Conservation (phyloP, 2,113 vertebrate species). For the rat (Rattus norvegicus) region DNA sequence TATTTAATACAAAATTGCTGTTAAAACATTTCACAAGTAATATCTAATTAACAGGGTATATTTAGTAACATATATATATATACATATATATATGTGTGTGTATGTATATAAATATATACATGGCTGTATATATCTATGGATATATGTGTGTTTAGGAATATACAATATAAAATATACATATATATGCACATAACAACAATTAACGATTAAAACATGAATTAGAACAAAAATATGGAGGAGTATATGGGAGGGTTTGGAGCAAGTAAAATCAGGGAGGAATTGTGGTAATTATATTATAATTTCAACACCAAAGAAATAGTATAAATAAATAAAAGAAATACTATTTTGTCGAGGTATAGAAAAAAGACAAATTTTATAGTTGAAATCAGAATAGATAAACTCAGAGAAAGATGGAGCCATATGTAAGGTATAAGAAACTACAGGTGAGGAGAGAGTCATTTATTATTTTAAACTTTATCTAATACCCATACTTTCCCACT, state of each 20-base stretch:
- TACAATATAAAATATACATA: too few species aligned
- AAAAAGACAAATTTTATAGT: background rate
- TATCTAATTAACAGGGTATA: background rate
- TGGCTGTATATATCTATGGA: too few species aligned
- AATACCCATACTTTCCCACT: background rate
- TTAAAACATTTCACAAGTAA: background rate
- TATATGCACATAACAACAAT: background rate
- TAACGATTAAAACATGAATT: background rate
- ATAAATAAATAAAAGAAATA: background rate
- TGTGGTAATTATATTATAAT: background rate
- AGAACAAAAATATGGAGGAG: background rate
- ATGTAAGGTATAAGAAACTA: background rate
- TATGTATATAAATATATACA: too few species aligned
- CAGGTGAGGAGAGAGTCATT: background rate
- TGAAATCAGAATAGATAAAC: background rate
- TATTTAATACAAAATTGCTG: background rate
- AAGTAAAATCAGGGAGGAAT: background rate
- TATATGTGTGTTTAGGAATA: too few species aligned
- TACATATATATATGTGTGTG: background rate
- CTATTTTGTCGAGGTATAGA: background rate
- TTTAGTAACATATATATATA: background rate
- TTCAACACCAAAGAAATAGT: background rate
- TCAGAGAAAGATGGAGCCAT: background rate
- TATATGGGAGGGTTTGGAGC: background rate
- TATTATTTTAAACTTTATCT: background rate